Conservation (phyloP, 92 coral and sea anemone genomes). For the Anthopleura xanthogrammica region DNA sequence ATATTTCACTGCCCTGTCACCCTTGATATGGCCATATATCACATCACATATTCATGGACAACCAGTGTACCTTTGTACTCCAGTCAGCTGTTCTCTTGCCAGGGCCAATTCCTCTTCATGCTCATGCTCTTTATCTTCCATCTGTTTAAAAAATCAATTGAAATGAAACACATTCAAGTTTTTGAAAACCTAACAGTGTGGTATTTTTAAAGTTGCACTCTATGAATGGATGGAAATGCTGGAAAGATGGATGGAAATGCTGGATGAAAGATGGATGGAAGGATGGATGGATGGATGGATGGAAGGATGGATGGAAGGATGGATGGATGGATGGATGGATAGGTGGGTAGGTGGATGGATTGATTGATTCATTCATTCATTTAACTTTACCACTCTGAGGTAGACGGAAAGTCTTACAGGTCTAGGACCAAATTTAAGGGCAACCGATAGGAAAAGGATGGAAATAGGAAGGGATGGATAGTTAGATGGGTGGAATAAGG, state of each 20-base stretch:
- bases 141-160: slow-evolving; percentile 36
- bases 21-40: too few relatives aligned
- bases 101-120: slow-evolving; percentile 67
- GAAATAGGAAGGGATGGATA: background rate
- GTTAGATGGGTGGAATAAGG: too few relatives aligned
- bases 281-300: background rate
- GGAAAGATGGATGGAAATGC: too few relatives aligned
- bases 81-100: slow-evolving; percentile 83
- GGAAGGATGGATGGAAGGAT: background rate
- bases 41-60: background rate
- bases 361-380: too few relatives aligned
- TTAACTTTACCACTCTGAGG: too few relatives aligned
- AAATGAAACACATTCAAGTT: background rate
- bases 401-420: too few relatives aligned
- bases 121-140: slow-evolving; percentile 71
- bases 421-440: too few relatives aligned
- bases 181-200: too few relatives aligned
- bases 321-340: background rate
- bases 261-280: too few relatives aligned
- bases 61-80: slow-evolving; percentile 66
- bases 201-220: too few relatives aligned
- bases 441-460: too few relatives aligned
- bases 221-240: too few relatives aligned
- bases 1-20: background rate
- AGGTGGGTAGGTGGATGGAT: background rate